Conservation (phyloP, 2,888 invertebrate species). For the Plebejus melissa region DNA sequence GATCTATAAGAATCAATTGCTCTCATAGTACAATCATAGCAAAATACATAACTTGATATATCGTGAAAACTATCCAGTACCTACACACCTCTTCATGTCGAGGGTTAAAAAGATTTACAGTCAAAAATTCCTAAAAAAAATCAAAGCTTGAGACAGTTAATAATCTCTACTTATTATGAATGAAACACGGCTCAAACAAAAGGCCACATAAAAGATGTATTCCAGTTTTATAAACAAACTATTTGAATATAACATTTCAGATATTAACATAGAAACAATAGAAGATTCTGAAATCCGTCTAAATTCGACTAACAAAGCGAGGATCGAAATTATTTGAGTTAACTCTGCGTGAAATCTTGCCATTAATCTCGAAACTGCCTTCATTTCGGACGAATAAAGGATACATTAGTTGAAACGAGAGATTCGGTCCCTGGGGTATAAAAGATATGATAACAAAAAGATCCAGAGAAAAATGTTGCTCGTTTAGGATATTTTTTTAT, state of each 20-base stretch:
- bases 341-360: constrained; percentile 58
- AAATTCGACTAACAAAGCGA: constrained; percentile 33
- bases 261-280: constrained; percentile 16
- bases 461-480: constrained; percentile 29
- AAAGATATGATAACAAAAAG: constrained; percentile 31
- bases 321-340: constrained; percentile 58
- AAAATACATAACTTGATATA: too few relatives aligned
- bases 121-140: too few relatives aligned
- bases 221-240: not conserved
- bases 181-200: not conserved
- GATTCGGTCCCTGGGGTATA: constrained; percentile 32
- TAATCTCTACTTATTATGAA: not conserved
- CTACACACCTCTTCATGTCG: too few relatives aligned
- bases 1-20: too few relatives aligned
- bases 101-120: too few relatives aligned
- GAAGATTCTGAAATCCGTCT: constrained; percentile 12
- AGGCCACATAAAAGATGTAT: not conserved
- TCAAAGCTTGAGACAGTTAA: too few relatives aligned
- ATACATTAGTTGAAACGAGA: constrained; percentile 40
- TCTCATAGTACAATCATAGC: too few relatives aligned
- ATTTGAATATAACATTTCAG: constrained; percentile 8
- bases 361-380: constrained; percentile 55
- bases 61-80: too few relatives aligned
- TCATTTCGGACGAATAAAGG: constrained; percentile 36
- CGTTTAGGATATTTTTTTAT: constrained; percentile 25